Conservation (phyloP, 2,888 invertebrate species). For the Lithophane socia region DNA sequence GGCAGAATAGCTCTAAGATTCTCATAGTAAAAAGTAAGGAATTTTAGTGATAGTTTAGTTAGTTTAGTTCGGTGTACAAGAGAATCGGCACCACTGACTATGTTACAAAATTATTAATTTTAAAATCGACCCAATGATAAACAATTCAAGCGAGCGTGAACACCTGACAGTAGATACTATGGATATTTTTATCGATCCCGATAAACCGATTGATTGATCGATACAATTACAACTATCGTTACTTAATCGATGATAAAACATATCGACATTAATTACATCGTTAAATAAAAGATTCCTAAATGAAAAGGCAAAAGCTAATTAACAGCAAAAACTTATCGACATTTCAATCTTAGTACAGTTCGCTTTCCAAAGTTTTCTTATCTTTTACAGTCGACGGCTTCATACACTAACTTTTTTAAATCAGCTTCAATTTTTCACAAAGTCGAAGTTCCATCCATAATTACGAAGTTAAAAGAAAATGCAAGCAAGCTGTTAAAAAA, state of each 20-base stretch:
- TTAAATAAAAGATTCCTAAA: conserved; percentile 48
- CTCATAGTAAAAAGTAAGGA: no score
- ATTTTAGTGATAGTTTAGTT: no score
- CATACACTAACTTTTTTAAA: conserved; percentile 18
- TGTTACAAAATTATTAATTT: conserved; percentile 6
- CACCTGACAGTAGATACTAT: conserved; percentile 11
- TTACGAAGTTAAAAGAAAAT: neutral
- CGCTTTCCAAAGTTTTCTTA: conserved; percentile 58
- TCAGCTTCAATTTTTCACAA: neutral
- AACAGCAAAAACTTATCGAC: conserved; percentile 52
- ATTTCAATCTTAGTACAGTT: conserved; percentile 52
- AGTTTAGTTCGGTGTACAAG: no score
- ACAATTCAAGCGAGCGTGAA: conserved; percentile 9
- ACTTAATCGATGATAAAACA: conserved; percentile 59
- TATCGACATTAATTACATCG: conserved; percentile 58
- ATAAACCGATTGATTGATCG: conserved; percentile 60
- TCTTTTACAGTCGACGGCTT: conserved; percentile 16
- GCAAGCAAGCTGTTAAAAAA: neutral
- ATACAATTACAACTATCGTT: conserved; percentile 46
- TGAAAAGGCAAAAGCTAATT: conserved; percentile 64
- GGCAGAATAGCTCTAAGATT: no score
- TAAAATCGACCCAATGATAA: conserved; percentile 1
- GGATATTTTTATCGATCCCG: conserved; percentile 39
- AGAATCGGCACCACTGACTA: neutral
- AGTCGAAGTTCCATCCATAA: neutral